Base-by-base conservation (phyloP, 2,113 vertebrate species). In the Neogobius melanostomus region DNA sequence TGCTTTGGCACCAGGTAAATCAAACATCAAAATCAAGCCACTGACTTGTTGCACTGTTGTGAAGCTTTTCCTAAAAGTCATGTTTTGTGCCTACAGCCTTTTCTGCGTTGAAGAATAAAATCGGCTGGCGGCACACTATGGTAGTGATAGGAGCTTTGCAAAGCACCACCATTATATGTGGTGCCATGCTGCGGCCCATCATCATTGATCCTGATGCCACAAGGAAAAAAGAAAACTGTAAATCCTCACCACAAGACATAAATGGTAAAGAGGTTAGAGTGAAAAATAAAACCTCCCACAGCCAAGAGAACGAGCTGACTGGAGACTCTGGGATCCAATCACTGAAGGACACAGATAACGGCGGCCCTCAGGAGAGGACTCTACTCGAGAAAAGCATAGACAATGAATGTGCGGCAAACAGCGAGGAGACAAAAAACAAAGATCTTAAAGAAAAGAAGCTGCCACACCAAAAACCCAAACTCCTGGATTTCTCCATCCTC, bases 401-500 rank as follows among this genome's bases (percentile, higher is more conserved):
- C 10, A 52, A 17, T 21, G 42, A 59, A 54, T 49, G 9, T 70
- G 48, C 14, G 9, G 51, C 54, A 44, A 79, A 64, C 46, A 12
- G 7, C 9, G 10, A 28, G 0, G 62, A 5, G 36, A 45, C 14
- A 14, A 54, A 71, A 54, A 52, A 50, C 9, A 14, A 45, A 57
- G 56, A 60, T 8, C 21, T 0, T 8, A 68, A 82, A 12, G 80
- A 56, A 45, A 53, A 8, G 56, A 12, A 1, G 47, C 45, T 16
- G 47, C 53, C 28, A 28, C 47, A n/a, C 7, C 68, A 71, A 16
- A 79, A 16, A 36, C 51, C 63, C 6, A 92, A 85, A 59, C 88
- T 98, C 17, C 64, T 98, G 53, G 97, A 99, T 89, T 96, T 99
- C 57, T 95, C 96, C 6, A 87, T 99, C 66, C 90, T 99, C 84